Evolutionary conservation across 2,888 invertebrate species (phyloP).

Genomic region (Gymnocheta viridis): DNA sequence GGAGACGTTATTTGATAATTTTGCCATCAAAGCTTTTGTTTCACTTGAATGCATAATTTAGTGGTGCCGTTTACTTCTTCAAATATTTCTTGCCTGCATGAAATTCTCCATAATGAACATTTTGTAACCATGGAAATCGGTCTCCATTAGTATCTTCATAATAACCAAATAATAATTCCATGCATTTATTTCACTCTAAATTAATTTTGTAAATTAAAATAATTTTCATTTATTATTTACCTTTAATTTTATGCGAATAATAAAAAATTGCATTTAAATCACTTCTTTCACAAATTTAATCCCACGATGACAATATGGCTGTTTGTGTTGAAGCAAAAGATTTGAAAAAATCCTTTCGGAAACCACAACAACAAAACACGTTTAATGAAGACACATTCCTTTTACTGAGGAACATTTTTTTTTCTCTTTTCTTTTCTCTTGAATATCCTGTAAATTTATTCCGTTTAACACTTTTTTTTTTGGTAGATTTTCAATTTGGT

Average conservation of each 20-base stretch:
- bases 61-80: too few relatives aligned
- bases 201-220: not conserved
- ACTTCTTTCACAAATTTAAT: conserved; percentile 36
- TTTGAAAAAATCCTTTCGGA: conserved; percentile 7
- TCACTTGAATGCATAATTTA: too few relatives aligned
- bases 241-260: conserved; percentile 23
- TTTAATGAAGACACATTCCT: conserved; percentile 25
- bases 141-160: too few relatives aligned
- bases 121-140: too few relatives aligned
- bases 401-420: too few relatives aligned
- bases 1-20: too few relatives aligned
- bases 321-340: not conserved
- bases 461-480: conserved; percentile 53
- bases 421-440: not conserved
- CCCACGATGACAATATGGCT: not conserved
- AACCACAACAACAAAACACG: not conserved
- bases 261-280: conserved; percentile 21
- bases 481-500: conserved; percentile 43
- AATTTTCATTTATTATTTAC: not conserved
- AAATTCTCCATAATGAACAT: too few relatives aligned
- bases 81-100: too few relatives aligned
- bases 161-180: not conserved
- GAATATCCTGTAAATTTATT: conserved; percentile 50
- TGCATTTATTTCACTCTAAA: not conserved
- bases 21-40: too few relatives aligned